Base-by-base conservation (phyloP, 2,797 vertebrate species). In the Myiotriccus ornatus region DNA sequence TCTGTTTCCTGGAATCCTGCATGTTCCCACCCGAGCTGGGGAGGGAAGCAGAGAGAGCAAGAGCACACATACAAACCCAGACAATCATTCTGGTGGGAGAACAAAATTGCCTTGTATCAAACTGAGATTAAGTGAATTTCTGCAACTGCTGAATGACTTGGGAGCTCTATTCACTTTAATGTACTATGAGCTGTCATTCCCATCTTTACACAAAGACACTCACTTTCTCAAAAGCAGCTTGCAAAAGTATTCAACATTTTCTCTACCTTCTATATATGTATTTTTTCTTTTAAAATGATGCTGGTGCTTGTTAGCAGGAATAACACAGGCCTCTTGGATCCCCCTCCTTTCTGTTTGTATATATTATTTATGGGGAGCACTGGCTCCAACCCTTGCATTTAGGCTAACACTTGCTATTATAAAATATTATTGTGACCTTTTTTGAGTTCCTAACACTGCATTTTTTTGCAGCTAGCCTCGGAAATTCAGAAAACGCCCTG, bases 101-200 rank as follows among this genome's bases (percentile, higher is more conserved):
- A 71, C 87, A 44, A 94, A 87, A 35, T 10, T 41, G 55, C 53
- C 75, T 41, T 27, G n/a, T 44, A 84, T 87, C 73, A 83, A 77
- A 81, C 69, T 37, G 83, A 76, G 35, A 89, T 59, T 80, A 95
- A 93, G 76, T 27, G 65, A 92, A 96, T 95, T 93, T 95, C 52
- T 92, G 96, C 76, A 93, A 92, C 84, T 89, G 65, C 87, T 44
- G 88, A 96, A 90, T 78, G 94, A 94, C 91, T 80, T 10, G 82
- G 93, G 71, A 89, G 85, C 95, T 93, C 75, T 93, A 60, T 93
- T 95, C 86, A 73, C 92, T 97, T 94, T 95, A 95, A 96, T 84
- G 94, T 80, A 91, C 92, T 87, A 83, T 77, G 64, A 94, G 65
- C 95, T 95, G 94, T 95, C 95, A 94, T 92, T 95, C 90, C 78